Conservation (phyloP, 2,797 vertebrate genomes). For the Melanotaenia boesemani region DNA sequence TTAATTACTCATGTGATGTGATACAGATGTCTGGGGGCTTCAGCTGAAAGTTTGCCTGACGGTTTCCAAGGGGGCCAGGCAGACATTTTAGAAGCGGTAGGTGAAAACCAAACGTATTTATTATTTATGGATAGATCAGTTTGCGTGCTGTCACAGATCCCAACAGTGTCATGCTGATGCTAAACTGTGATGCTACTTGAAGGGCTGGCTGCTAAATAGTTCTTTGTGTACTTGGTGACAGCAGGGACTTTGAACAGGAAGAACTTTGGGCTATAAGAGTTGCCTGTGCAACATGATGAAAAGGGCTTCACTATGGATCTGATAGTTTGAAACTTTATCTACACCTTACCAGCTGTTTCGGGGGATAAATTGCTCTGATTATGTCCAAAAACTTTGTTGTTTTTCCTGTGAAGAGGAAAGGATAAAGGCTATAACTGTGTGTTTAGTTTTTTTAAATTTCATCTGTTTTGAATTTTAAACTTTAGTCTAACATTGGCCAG, state of each 20-base stretch:
- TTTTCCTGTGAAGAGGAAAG: background rate
- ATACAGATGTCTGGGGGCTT: conserved; percentile 89
- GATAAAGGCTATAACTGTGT: background rate
- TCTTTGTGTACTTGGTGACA: conserved; percentile 87
- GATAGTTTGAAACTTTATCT: conserved; percentile 78
- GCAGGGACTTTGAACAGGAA: conserved; percentile 86
- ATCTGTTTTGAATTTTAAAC: conserved; percentile 24
- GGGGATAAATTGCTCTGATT: conserved; percentile 32
- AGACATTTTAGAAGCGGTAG: conserved; percentile 89
- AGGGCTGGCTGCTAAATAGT: conserved; percentile 87
- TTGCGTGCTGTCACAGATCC: conserved; percentile 85
- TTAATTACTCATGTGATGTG: conserved; percentile 91
- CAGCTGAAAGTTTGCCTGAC: conserved; percentile 87
- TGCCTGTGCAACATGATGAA: conserved; percentile 77
- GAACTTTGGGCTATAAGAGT: conserved; percentile 78
- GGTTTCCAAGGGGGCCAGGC: conserved; percentile 86
- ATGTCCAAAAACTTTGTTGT: conserved; percentile 44
- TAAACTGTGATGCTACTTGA: conserved; percentile 88
- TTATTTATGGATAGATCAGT: conserved; percentile 87
- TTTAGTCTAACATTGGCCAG: conserved; percentile 27
- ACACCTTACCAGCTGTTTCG: conserved; percentile 33
- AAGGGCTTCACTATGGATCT: conserved; percentile 62
- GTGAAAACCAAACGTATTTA: conserved; percentile 88
- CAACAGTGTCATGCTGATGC: conserved; percentile 83
- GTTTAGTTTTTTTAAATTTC: background rate